Evolutionary conservation across 2,888 invertebrate genomes (phyloP).

Genomic region (Lypha dubia): DNA sequence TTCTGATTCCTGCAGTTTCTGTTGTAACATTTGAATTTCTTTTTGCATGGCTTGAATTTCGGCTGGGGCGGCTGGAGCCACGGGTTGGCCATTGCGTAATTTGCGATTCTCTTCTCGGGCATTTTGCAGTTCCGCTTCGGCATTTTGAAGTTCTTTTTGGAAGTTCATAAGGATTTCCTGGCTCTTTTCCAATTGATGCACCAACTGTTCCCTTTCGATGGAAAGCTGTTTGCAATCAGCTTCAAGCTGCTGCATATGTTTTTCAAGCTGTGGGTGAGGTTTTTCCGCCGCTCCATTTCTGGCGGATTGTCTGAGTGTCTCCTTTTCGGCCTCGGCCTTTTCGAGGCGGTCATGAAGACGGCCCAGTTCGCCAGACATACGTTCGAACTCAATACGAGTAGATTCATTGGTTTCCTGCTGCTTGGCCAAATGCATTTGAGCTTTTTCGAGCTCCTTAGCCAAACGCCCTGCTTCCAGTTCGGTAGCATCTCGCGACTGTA

Average conservation of each 20-base stretch:
- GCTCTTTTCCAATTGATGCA: conserved; percentile 94
- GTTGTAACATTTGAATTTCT: conserved; percentile 86
- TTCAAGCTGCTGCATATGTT: conserved; percentile 92
- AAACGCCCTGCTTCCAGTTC: conserved; percentile 93
- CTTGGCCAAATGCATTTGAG: conserved; percentile 92
- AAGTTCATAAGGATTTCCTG: conserved; percentile 96
- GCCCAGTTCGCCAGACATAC: conserved; percentile 91
- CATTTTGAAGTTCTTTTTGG: conserved; percentile 94
- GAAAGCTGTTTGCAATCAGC: conserved; percentile 93
- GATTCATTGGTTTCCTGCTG: conserved; percentile 93
- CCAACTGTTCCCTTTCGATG: conserved; percentile 92
- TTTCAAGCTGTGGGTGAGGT: conserved; percentile 92
- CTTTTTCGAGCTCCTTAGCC: conserved; percentile 93
- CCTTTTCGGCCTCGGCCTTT: conserved; percentile 90
- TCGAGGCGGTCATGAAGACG: conserved; percentile 92
- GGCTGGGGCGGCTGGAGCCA: conserved; percentile 84
- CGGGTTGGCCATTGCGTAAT: conserved; percentile 81
- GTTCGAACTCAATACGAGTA: conserved; percentile 92
- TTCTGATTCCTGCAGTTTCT: conserved; percentile 88
- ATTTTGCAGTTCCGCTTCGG: conserved; percentile 91
- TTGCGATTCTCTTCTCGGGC: conserved; percentile 88
- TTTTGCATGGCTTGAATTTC: conserved; percentile 90
- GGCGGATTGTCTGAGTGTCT: conserved; percentile 89
- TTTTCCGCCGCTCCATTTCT: conserved; percentile 88
- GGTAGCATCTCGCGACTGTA: conserved; percentile 89